Percentiles rank a stretch among this genome's conserved stretches.
Evolutionary conservation across 1,140 invertebrate species (phyloP).

Genomic region (Macrostomum lignano): DNA sequence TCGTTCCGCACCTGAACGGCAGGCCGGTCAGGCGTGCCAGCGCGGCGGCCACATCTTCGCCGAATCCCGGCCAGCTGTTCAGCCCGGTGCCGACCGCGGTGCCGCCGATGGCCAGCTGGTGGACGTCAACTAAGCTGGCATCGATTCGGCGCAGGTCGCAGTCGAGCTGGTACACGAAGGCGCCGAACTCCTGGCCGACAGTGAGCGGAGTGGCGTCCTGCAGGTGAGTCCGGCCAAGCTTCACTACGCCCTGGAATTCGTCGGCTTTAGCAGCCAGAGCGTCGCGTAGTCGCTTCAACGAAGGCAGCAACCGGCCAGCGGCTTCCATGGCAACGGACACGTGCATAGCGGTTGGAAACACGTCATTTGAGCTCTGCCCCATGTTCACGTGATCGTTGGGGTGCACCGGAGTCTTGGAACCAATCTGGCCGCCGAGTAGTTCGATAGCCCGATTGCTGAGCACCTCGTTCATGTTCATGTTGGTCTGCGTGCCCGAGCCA

Average conservation of each 20-base stretch:
- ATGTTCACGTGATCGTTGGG: conserved; percentile 99
- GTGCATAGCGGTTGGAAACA: conserved; percentile 95
- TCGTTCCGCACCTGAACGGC: no score
- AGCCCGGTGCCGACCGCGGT: conserved; percentile 91
- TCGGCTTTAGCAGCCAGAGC: conserved; percentile 46
- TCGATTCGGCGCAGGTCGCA: conserved; percentile 55
- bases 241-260: conserved; percentile 65
- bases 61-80: conserved; percentile 45
- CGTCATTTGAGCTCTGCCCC: conserved; percentile 84
- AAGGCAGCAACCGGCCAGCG: conserved; percentile 47
- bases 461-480: conserved; percentile 95
- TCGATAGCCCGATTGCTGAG: conserved; percentile 71
- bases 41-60: conserved; percentile 72
- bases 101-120: conserved; percentile 64
- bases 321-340: conserved; percentile 76
- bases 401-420: conserved; percentile 72
- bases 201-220: conserved; percentile 83
- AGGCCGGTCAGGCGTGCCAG: no score
- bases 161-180: conserved; percentile 54
- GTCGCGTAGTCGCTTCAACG: conserved; percentile 42
- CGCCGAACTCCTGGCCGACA: conserved; percentile 89
- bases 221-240: conserved; percentile 56
- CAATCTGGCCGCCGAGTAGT: conserved; percentile 61
- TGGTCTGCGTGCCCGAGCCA: conserved; percentile 88
- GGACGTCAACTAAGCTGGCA: conserved; percentile 49